Evolutionary conservation across 2,113 vertebrate species (phyloP).

Genomic region (Gymnorhina tibicen): DNA sequence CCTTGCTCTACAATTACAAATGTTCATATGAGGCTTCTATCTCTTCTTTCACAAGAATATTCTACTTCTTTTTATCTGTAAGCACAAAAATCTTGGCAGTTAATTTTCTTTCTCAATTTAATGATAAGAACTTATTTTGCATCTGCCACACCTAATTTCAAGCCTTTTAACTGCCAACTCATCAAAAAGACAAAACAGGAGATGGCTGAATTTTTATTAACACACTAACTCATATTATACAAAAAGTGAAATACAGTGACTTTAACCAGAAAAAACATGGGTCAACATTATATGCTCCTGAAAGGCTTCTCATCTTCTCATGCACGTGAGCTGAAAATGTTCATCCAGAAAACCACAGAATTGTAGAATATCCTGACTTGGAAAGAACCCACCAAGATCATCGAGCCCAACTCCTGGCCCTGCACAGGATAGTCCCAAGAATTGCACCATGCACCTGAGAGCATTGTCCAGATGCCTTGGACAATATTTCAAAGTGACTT

Average conservation of each 20-base stretch:
- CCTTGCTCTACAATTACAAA: background rate
- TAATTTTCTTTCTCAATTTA: background rate
- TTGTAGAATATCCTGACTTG: background rate
- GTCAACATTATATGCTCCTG: background rate
- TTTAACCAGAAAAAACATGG: background rate
- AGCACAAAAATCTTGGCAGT: background rate
- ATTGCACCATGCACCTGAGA: accelerated
- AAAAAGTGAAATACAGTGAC: background rate
- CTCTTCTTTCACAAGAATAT: background rate
- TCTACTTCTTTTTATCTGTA: background rate
- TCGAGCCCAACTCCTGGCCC: background rate
- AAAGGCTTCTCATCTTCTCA: background rate
- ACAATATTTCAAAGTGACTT: background rate
- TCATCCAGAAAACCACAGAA: background rate
- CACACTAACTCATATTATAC: background rate
- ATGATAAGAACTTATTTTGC: background rate
- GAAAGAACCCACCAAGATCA: background rate
- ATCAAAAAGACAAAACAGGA: background rate
- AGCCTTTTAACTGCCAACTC: background rate
- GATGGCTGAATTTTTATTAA: background rate
- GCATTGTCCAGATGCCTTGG: accelerated
- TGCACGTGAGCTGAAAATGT: background rate
- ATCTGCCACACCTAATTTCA: background rate
- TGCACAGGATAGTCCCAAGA: background rate
- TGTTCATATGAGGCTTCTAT: background rate